Evolutionary conservation across 1,140 invertebrate species (phyloP).

Genomic region (Cyphomyrmex costatus): DNA sequence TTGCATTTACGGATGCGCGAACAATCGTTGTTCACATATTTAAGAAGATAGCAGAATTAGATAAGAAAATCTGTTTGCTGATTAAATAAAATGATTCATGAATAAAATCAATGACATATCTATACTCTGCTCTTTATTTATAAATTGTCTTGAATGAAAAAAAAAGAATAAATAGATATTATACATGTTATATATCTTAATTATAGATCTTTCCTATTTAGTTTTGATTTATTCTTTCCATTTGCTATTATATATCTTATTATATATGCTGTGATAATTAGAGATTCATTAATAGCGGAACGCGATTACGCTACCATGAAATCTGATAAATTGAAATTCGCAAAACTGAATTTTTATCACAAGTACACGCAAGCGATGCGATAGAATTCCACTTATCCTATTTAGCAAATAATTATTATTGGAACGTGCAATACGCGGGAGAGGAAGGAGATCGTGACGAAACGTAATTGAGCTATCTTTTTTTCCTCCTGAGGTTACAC

Average conservation of each 20-base stretch:
- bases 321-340: background rate
- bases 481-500: conserved; percentile 22
- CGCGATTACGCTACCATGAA: background rate
- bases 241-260: background rate
- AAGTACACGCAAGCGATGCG: background rate
- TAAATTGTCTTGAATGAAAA: background rate
- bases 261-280: background rate
- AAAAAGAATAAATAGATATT: conserved; percentile 2
- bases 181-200: too few species aligned
- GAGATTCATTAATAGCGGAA: background rate
- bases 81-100: background rate
- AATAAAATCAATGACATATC: background rate
- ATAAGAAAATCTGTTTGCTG: background rate
- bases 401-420: conserved; percentile 41
- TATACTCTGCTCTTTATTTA: background rate
- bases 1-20: background rate
- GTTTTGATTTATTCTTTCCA: too few species aligned
- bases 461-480: conserved; percentile 37
- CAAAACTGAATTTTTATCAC: conserved; percentile 11
- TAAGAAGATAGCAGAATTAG: background rate
- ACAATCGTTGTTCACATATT: background rate
- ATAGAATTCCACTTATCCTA: conserved; percentile 37
- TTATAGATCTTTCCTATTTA: too few species aligned
- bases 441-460: conserved; percentile 41
- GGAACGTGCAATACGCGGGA: conserved; percentile 35